A percentile compares a stretch with the other conserved stretches of the same genome.
Conservation (phyloP, 2,888 invertebrate species). For the Steinernema scapterisci region DNA sequence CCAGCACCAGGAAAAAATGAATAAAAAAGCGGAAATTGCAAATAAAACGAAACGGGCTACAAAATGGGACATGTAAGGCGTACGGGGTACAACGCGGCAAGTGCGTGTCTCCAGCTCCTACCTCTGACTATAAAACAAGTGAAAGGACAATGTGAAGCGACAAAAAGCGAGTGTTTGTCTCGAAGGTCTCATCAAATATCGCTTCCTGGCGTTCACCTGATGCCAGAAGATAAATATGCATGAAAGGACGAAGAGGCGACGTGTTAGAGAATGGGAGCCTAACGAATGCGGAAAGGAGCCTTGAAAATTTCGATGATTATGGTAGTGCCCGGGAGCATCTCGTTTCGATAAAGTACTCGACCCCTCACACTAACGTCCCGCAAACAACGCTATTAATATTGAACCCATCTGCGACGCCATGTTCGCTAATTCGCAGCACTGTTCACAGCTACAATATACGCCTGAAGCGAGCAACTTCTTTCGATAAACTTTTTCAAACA, state of each 20-base stretch:
- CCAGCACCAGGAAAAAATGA: background rate
- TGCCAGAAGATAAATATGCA: background rate
- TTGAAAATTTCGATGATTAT: background rate
- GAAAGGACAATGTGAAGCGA: no score
- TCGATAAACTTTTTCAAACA: no score
- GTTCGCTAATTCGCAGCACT: no score
- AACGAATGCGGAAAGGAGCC: background rate
- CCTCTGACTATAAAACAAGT: no score
- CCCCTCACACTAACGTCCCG: background rate
- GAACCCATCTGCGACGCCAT: no score
- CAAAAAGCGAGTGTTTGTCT: background rate
- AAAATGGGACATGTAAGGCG: no score
- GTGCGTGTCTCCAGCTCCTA: no score
- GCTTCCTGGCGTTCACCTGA: background rate
- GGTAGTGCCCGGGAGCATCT: no score
- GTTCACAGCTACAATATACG: no score
- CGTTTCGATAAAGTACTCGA: no score
- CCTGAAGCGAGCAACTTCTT: no score
- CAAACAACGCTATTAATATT: background rate
- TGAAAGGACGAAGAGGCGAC: background rate
- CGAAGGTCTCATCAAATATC: background rate
- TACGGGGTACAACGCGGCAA: no score
- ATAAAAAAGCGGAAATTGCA: background rate
- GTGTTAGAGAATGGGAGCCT: background rate
- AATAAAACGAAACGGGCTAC: background rate